Percentiles rank a stretch among this genome's conserved stretches.
phyloP scores from a whole-genome alignment of 2,797 vertebrate genomes.

The Macrochelys suwanniensis region DNA sequence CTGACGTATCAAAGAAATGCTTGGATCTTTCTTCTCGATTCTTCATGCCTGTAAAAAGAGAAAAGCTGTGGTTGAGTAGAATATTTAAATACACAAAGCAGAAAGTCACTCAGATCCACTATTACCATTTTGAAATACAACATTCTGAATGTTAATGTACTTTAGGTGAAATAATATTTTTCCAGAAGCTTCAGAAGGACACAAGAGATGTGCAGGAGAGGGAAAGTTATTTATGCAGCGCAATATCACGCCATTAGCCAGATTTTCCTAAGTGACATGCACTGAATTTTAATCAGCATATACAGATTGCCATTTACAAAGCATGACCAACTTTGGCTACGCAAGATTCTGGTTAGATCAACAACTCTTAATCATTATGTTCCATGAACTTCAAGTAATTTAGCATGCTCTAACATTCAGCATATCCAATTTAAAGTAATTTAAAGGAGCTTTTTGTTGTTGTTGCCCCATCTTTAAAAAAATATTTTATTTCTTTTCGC shows the following conservation, averaged over 20 bases:
- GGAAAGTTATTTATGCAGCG: background rate
- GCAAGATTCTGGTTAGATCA: background rate
- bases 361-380: background rate
- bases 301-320: background rate
- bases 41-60: constrained; percentile 90
- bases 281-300: background rate
- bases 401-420: background rate
- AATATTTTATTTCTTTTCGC: background rate
- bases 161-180: background rate
- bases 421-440: background rate
- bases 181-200: background rate
- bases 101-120: background rate
- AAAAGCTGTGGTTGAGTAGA: constrained; percentile 9
- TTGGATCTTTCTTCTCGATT: constrained; percentile 97
- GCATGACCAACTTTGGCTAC: background rate
- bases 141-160: background rate
- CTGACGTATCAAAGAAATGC: constrained; percentile 96
- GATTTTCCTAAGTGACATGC: background rate
- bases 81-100: background rate
- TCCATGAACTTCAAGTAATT: background rate
- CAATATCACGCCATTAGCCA: background rate
- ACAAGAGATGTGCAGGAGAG: background rate
- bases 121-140: background rate
- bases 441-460: background rate
- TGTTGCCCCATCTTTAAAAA: background rate